A percentile compares a stretch with the other conserved stretches of the same genome.
Conservation (phyloP, 2,797 vertebrate genomes). For the Coregonus suidteri region DNA sequence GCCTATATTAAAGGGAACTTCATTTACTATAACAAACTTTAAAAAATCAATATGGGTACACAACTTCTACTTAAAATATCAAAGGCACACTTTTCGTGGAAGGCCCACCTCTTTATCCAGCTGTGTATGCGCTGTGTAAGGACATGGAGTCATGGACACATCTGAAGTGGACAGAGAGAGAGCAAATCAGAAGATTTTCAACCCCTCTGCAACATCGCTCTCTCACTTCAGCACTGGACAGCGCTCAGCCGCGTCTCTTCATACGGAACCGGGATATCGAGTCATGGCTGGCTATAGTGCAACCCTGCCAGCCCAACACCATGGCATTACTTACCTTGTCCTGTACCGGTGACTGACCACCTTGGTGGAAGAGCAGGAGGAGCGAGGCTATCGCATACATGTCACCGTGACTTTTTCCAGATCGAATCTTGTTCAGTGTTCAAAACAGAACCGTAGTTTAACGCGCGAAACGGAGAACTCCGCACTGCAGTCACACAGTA, state of each 20-base stretch:
- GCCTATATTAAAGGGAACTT: too few relatives aligned
- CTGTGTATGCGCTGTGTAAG: not conserved
- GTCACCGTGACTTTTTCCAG: slow-evolving; percentile 6
- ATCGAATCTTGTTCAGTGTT: not conserved
- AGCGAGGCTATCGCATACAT: not conserved
- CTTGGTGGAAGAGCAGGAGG: not conserved
- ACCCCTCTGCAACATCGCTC: not conserved
- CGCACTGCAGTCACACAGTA: not conserved
- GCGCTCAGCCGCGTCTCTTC: slow-evolving; percentile 3
- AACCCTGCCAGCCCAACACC: not conserved
- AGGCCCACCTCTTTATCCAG: not conserved
- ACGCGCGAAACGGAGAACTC: not conserved
- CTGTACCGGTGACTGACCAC: slow-evolving; percentile 1
- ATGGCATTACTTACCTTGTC: slow-evolving; percentile 13
- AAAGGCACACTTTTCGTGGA: too few relatives aligned
- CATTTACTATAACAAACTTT: too few relatives aligned
- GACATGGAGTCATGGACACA: not conserved
- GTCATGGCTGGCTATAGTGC: not conserved
- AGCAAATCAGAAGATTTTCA: not conserved
- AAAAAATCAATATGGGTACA: too few relatives aligned
- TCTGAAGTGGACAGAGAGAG: not conserved
- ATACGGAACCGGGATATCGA: not conserved
- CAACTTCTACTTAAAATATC: too few relatives aligned
- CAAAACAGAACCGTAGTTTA: slow-evolving; percentile 6
- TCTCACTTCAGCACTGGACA: slow-evolving; percentile 30